Evolutionary conservation across 2,888 invertebrate species (phyloP).

Genomic region (Leptinotarsa peninsularis): DNA sequence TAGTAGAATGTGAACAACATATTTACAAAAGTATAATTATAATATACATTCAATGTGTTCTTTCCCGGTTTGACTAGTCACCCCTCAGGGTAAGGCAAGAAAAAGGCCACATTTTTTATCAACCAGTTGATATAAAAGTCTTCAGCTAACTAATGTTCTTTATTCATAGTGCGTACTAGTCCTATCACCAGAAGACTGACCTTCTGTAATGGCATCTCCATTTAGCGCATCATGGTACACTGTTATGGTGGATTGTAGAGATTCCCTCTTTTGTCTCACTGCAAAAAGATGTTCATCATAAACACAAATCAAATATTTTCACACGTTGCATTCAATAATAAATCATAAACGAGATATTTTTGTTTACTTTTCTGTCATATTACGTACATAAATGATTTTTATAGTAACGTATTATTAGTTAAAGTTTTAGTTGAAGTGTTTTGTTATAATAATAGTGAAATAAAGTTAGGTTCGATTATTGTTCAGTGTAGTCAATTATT

Average conservation of each 20-base stretch:
- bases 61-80: constrained; percentile 13
- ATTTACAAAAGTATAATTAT: constrained; percentile 18
- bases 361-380: too few species aligned
- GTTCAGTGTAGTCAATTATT: too few species aligned
- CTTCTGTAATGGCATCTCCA: constrained; percentile 47
- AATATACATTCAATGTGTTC: constrained; percentile 8
- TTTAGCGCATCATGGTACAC: constrained; percentile 55
- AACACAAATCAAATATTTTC: background rate
- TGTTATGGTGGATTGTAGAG: constrained; percentile 50
- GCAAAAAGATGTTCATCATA: constrained; percentile 30
- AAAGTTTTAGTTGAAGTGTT: too few species aligned
- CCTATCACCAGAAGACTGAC: constrained; percentile 38
- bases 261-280: constrained; percentile 54
- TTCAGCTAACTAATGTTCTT: constrained; percentile 22
- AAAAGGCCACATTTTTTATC: constrained; percentile 32
- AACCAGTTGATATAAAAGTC: background rate
- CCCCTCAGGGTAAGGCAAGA: constrained; percentile 29
- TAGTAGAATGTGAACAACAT: background rate
- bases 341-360: too few species aligned
- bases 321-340: too few species aligned
- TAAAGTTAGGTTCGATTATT: too few species aligned
- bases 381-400: too few species aligned
- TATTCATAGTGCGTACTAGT: constrained; percentile 49
- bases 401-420: too few species aligned
- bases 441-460: too few species aligned